Evolutionary conservation across 2,888 invertebrate genomes (phyloP).

Genomic region (Ferdinandea cuprea): DNA sequence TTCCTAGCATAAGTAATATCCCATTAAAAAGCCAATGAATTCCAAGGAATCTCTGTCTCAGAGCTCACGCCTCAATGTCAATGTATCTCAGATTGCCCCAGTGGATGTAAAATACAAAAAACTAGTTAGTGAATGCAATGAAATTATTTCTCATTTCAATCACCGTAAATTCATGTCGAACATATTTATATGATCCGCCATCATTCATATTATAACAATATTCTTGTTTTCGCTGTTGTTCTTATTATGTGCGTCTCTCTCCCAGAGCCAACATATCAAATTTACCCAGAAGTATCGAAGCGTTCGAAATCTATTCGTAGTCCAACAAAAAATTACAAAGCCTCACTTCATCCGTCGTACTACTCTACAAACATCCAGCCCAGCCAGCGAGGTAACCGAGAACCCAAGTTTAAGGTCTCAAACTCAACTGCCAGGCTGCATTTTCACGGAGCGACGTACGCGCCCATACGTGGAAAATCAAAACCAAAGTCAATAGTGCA

Average conservation of each 20-base stretch:
- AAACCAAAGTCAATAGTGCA: slow-evolving; percentile 69
- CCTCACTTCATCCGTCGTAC: slow-evolving; percentile 28
- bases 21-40: slow-evolving; percentile 29
- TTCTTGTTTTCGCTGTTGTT: slow-evolving; percentile 52
- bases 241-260: slow-evolving; percentile 29
- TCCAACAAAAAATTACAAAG: slow-evolving; percentile 34
- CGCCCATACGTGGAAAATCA: slow-evolving; percentile 58
- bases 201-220: slow-evolving; percentile 57
- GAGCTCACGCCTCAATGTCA: slow-evolving; percentile 30
- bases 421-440: slow-evolving; percentile 39
- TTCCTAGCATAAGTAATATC: too few relatives aligned
- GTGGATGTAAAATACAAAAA: slow-evolving; percentile 43
- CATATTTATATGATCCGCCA: slow-evolving; percentile 64
- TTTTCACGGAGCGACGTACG: slow-evolving; percentile 40
- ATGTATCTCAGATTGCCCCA: slow-evolving; percentile 39
- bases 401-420: slow-evolving; percentile 64
- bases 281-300: slow-evolving; percentile 54
- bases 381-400: slow-evolving; percentile 49
- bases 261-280: slow-evolving; percentile 38
- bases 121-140: slow-evolving; percentile 53
- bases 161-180: slow-evolving; percentile 67
- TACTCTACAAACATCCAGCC: background rate
- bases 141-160: slow-evolving; percentile 64
- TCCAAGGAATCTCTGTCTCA: slow-evolving; percentile 25
- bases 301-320: slow-evolving; percentile 58